Evolutionary conservation across 1,140 invertebrate species (phyloP), one percentile per base, ranked within the genome.

Genomic region (Subanguina moxae): DNA sequence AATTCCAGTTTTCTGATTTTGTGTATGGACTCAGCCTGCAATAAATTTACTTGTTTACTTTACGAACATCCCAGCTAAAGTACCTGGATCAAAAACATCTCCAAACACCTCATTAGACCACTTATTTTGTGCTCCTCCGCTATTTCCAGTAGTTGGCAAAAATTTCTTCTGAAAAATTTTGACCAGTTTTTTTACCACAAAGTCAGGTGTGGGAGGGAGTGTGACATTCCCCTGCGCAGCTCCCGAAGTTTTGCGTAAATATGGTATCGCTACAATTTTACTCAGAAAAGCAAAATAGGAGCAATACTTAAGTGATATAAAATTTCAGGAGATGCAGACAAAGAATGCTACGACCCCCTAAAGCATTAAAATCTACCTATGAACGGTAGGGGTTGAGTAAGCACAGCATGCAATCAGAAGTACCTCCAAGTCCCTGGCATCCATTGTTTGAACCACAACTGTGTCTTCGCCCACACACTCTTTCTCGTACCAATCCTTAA

Each of bases 1-100:
- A 70, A 58, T 46, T 79, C 77, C 21, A 77, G 56, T 30, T 78
- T 76, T 42, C 64, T 27, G 23, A 77, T 78, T 30, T 68, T 64
- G 63, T 77, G 76, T 28, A 78, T 75, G 5, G 28, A n/a, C 45
- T 61, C 56, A 19, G 58, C 21, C 27, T 78, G 11, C 3, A 38
- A 38, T 38, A 38, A 38, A 38, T 38, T 38, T 38, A 5, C 32
- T 38, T 38, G 3, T 38, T 38, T 38, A 38, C 3, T 38, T 3
- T 3, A 38, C 3, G 3, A 38, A 38, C n/a, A n/a, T n/a, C n/a
- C n/a, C n/a, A n/a, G n/a, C n/a, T n/a, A n/a, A n/a, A 38, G 3
- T 11, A 38, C 32, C 32, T 38, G 56, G 9, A 78, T 25, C 7
- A 77, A 23, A 38, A 30, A 77, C 1, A 43, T 46, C 61, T 77